Percentiles rank a stretch among this genome's conserved stretches.
These are phyloP conservation scores for Coenobita brevimanus DNA, from an alignment of 1,140 invertebrate genomes.

Conservation along the genomic window DNA sequence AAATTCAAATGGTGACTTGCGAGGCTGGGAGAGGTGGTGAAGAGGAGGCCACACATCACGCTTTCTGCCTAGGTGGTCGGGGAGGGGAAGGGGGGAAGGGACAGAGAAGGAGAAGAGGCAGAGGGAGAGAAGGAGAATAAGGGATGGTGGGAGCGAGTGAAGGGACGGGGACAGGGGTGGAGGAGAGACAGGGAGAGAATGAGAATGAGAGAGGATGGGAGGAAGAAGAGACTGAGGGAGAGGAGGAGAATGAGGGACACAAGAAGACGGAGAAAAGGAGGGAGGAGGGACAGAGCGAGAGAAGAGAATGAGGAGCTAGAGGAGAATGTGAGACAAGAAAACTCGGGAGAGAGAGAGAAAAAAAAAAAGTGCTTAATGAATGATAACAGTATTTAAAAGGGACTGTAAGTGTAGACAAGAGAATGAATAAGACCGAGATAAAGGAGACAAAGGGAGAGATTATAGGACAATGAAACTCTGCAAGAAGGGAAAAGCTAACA, in stretches of 20 bases:
- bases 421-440: not conserved
- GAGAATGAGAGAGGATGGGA: not conserved
- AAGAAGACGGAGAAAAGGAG: not conserved
- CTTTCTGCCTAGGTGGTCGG: constrained; percentile 50
- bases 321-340: not conserved
- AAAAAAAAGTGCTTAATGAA: not conserved
- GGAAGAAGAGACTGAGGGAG: not conserved
- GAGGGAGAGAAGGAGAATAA: no score
- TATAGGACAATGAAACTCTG: no score
- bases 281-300: not conserved
- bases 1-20: constrained; percentile 67
- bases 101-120: not conserved
- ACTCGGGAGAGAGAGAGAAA: not conserved
- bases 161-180: not conserved
- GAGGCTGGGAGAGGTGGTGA: constrained; percentile 40
- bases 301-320: not conserved
- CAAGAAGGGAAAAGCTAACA: no score
- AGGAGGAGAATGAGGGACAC: not conserved
- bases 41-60: constrained; percentile 63
- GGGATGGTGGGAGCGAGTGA: not conserved
- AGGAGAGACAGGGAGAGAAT: not conserved
- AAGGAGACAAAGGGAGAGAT: not conserved
- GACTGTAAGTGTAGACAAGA: not conserved
- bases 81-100: not conserved
- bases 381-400: not conserved